Conservation (phyloP, 2,113 vertebrate genomes). For the Rhegmatorhina hoffmannsi region DNA sequence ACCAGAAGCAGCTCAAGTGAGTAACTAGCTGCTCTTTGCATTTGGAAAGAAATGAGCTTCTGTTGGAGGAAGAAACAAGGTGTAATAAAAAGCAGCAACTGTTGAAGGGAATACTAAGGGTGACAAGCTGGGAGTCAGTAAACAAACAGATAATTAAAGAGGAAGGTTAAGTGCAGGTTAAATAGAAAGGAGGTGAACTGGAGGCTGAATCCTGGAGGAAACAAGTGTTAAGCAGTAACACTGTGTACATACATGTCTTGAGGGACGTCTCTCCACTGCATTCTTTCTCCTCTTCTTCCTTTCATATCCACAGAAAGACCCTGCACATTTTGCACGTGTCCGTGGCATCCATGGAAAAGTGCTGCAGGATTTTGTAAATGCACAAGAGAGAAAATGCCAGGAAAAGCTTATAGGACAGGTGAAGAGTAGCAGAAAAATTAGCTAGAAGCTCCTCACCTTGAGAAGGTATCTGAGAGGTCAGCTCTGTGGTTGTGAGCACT, state of each 20-base stretch:
- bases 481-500: fast-evolving
- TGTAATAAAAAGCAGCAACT: background rate
- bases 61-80: background rate
- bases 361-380: background rate
- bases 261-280: background rate
- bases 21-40: background rate
- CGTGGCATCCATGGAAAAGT: background rate
- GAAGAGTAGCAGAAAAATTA: background rate
- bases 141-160: background rate
- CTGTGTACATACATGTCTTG: fast-evolving
- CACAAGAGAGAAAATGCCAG: background rate
- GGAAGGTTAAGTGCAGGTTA: background rate
- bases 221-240: background rate
- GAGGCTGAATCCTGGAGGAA: background rate
- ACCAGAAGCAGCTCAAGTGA: background rate
- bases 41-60: background rate
- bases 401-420: background rate
- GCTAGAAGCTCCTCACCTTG: background rate
- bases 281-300: background rate
- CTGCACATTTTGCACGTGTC: fast-evolving
- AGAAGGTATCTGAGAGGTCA: background rate
- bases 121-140: background rate
- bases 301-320: background rate
- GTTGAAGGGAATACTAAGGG: background rate
- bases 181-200: background rate